Evolutionary conservation across 1,140 invertebrate genomes (phyloP).

Genomic region (Mactra quadrangularis): DNA sequence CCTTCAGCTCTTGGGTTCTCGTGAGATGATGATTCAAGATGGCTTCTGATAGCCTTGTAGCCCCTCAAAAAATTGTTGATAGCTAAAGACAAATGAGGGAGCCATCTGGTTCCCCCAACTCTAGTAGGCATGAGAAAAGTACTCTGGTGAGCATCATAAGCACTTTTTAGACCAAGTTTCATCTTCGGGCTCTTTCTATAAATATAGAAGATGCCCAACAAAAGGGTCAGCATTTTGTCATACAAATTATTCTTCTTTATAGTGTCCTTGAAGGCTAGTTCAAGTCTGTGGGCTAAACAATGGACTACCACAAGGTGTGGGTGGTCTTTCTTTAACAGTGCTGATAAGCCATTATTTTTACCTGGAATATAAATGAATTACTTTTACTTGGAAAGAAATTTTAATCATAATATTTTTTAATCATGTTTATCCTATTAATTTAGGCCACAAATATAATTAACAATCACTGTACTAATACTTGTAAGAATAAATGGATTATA

Average conservation of each 20-base stretch:
- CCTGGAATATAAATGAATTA: conserved; percentile 18
- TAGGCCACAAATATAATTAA: too few relatives aligned
- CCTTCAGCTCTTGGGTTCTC: conserved; percentile 27
- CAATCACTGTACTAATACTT: too few relatives aligned
- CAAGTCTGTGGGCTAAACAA: conserved; percentile 32
- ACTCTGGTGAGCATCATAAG: not conserved
- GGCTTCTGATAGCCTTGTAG: not conserved
- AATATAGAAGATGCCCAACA: conserved; percentile 45
- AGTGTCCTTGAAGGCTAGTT: conserved; percentile 38
- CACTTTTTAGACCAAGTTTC: conserved; percentile 16
- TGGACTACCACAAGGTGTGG: conserved; percentile 19
- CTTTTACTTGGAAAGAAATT: not conserved
- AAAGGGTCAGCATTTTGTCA: conserved; percentile 48
- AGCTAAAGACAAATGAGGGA: conserved; percentile 12
- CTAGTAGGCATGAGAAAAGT: not conserved
- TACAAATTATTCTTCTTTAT: conserved; percentile 13
- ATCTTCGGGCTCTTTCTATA: conserved; percentile 53
- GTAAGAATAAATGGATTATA: too few relatives aligned
- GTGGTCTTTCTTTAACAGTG: conserved; percentile 11
- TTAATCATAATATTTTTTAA: too few relatives aligned
- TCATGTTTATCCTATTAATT: too few relatives aligned
- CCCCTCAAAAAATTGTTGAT: not conserved
- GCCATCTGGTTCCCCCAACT: conserved; percentile 23
- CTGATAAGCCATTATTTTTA: conserved; percentile 18
- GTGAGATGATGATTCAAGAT: conserved; percentile 21